These are phyloP conservation scores for Anhinga anhinga DNA, from an alignment of 2,113 vertebrate species.

Conservation along the genomic window DNA sequence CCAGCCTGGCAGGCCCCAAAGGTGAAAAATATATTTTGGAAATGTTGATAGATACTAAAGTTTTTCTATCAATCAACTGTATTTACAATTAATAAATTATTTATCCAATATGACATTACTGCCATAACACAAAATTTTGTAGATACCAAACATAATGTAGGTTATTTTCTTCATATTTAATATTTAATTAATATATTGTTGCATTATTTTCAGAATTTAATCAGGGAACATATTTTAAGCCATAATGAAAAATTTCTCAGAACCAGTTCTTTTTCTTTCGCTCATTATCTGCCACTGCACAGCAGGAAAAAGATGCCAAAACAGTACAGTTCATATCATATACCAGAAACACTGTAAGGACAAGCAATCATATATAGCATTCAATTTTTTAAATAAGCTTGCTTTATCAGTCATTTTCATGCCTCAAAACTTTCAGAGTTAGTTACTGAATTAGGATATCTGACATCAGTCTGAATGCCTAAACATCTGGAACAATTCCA, in stretches of 20 bases:
- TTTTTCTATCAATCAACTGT: not conserved
- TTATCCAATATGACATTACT: not conserved
- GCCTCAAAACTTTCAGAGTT: not conserved
- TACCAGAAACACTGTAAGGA: not conserved
- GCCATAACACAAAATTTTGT: not conserved
- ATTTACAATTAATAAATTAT: not conserved
- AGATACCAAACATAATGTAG: not conserved
- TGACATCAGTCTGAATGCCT: not conserved
- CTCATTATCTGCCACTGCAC: not conserved
- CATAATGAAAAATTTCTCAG: not conserved
- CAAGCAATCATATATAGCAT: fast-evolving
- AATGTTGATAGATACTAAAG: not conserved
- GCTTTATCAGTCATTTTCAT: not conserved
- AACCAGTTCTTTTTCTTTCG: not conserved
- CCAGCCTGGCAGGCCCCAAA: not conserved
- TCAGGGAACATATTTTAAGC: not conserved
- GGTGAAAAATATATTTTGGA: not conserved
- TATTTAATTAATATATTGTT: not conserved
- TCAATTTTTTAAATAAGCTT: not conserved
- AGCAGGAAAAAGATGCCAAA: not conserved
- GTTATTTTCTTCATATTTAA: not conserved
- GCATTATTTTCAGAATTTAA: not conserved
- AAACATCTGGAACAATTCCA: not conserved
- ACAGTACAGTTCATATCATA: not conserved
- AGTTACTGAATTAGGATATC: not conserved